A percentile compares a stretch with the other conserved stretches of the same genome.
Conservation (phyloP, 2,888 invertebrate genomes). For the Ectobius pallidus region DNA sequence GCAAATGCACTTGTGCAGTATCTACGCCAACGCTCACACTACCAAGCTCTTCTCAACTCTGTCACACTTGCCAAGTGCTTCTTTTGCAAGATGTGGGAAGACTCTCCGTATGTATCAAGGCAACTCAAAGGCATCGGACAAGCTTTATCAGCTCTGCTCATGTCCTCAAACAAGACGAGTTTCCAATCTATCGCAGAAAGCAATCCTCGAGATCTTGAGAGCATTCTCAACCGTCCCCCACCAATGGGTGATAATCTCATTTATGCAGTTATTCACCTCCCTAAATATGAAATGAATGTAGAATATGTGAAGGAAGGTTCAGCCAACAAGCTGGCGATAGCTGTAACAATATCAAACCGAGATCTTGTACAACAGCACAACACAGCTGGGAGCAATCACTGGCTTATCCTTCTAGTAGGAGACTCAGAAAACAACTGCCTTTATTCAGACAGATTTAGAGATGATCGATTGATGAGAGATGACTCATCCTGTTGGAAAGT, state of each 20-base stretch:
- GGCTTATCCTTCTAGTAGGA: constrained; percentile 66
- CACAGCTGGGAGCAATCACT: constrained; percentile 61
- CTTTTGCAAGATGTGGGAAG: constrained; percentile 73
- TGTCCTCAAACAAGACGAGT: constrained; percentile 68
- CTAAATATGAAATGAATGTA: constrained; percentile 63
- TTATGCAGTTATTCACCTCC: constrained; percentile 66
- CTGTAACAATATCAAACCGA: constrained; percentile 57
- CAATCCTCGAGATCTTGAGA: constrained; percentile 76
- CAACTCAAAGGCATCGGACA: constrained; percentile 76
- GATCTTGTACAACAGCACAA: constrained; percentile 56
- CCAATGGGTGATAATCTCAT: constrained; percentile 73
- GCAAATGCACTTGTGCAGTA: constrained; percentile 61
- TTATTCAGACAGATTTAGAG: constrained; percentile 55
- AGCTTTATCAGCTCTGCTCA: constrained; percentile 66
- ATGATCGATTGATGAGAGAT: neutral
- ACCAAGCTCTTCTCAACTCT: constrained; percentile 63
- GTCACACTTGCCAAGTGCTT: constrained; percentile 71
- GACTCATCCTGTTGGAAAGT: constrained; percentile 49
- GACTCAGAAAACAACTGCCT: constrained; percentile 68
- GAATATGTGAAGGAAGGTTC: constrained; percentile 33
- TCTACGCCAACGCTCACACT: constrained; percentile 51
- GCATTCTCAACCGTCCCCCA: constrained; percentile 75
- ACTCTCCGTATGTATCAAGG: constrained; percentile 69
- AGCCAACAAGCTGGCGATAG: constrained; percentile 47
- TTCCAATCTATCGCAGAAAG: constrained; percentile 68